Percentiles rank a stretch among this genome's conserved stretches.
Evolutionary conservation across 1,140 invertebrate genomes (phyloP).

Genomic region (Cheumatopsyche charites): DNA sequence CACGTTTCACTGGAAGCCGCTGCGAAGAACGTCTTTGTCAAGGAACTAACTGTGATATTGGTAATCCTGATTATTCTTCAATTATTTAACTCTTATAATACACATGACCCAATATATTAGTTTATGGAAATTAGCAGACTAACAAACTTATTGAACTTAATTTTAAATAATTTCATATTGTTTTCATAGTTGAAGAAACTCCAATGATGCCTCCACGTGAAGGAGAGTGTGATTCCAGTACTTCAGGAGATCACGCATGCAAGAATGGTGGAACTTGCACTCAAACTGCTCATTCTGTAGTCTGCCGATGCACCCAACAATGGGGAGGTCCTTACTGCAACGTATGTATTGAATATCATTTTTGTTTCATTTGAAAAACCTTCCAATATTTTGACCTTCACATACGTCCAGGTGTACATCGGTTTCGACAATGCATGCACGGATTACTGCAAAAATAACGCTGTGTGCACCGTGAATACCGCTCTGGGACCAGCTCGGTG

Average conservation of each 20-base stretch:
- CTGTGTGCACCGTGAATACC: conserved; percentile 57
- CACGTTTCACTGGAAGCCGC: conserved; percentile 48
- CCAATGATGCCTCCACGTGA: conserved; percentile 22
- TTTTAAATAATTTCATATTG: not conserved
- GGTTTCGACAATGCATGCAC: conserved; percentile 67
- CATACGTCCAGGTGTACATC: conserved; percentile 55
- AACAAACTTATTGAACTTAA: no score
- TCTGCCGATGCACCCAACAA: conserved; percentile 59
- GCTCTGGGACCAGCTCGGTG: conserved; percentile 56
- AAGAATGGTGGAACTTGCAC: conserved; percentile 59
- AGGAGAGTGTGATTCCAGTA: conserved; percentile 29
- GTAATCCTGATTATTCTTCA: conserved; percentile 1
- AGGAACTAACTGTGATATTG: conserved; percentile 19
- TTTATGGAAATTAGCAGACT: no score
- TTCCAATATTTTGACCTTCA: no score
- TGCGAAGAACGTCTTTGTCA: conserved; percentile 48
- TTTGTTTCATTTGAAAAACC: not conserved
- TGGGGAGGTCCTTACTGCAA: conserved; percentile 64
- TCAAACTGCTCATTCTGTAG: conserved; percentile 47
- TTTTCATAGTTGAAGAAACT: conserved; percentile 30
- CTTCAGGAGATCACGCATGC: conserved; percentile 50
- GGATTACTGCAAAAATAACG: conserved; percentile 64
- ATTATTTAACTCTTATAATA: no score
- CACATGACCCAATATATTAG: no score
- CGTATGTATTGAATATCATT: conserved; percentile 12